These are phyloP conservation scores for Coregonus clupeaformis DNA, from an alignment of 2,113 vertebrate genomes.

Conservation along the genomic window DNA sequence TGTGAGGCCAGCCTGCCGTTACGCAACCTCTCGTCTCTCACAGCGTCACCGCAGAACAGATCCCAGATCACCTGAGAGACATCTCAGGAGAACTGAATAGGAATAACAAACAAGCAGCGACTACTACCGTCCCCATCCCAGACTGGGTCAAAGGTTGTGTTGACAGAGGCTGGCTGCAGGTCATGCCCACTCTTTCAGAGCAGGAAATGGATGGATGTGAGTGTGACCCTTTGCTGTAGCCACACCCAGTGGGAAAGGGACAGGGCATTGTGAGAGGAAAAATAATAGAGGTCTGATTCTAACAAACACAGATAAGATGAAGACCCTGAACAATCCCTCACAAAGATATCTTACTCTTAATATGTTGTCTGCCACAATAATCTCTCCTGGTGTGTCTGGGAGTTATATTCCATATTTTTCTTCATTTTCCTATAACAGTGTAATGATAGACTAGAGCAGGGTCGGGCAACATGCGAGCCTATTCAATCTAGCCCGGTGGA, in stretches of 20 bases:
- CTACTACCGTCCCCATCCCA: not conserved
- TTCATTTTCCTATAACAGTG: not conserved
- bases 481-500: too few species aligned
- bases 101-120: not conserved
- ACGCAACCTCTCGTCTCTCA: not conserved
- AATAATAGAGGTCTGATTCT: not conserved
- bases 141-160: not conserved
- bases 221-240: constrained; percentile 13
- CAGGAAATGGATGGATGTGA: not conserved
- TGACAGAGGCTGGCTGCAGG: constrained; percentile 4
- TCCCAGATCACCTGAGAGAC: not conserved
- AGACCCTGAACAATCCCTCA: not conserved
- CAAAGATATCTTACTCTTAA: not conserved
- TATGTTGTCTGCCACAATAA: too few species aligned
- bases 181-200: not conserved
- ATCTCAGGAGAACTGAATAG: not conserved
- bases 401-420: not conserved
- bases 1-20: not conserved
- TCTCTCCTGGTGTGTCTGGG: too few species aligned
- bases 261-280: not conserved
- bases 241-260: not conserved
- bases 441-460: not conserved
- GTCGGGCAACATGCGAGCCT: too few species aligned
- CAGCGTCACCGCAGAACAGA: not conserved
- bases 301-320: too few species aligned